Evolutionary conservation across 2,113 vertebrate genomes (phyloP).

Genomic region (Malaclemys terrapin): DNA sequence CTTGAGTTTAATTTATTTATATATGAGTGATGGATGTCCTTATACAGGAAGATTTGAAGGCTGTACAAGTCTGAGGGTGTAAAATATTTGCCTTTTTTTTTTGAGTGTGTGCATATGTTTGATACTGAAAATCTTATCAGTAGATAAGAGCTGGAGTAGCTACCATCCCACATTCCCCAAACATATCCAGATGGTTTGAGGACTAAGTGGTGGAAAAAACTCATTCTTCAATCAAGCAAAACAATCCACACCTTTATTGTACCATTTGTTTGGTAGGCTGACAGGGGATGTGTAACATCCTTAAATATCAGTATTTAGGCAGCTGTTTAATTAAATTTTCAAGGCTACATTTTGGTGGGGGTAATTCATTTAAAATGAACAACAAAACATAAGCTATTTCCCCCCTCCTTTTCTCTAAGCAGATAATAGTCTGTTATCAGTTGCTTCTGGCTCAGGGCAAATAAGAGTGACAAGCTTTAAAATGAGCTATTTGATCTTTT

Average conservation of each 20-base stretch:
- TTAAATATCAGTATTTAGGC: constrained; percentile 70
- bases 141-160: constrained; percentile 74
- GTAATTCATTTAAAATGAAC: constrained; percentile 73
- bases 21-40: not conserved
- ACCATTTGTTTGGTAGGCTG: constrained; percentile 79
- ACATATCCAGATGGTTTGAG: constrained; percentile 77
- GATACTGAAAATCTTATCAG: constrained; percentile 73
- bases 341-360: constrained; percentile 69
- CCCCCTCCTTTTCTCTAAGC: constrained; percentile 37
- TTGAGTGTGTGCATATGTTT: constrained; percentile 37
- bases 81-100: constrained; percentile 60
- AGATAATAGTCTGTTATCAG: constrained; percentile 71
- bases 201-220: constrained; percentile 67
- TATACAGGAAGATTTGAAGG: constrained; percentile 14
- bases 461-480: constrained; percentile 67
- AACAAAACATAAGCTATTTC: constrained; percentile 60
- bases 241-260: constrained; percentile 72
- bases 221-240: constrained; percentile 73
- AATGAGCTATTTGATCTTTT: constrained; percentile 64
- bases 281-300: constrained; percentile 62
- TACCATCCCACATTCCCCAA: constrained; percentile 77
- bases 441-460: constrained; percentile 70
- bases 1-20: not conserved
- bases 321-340: constrained; percentile 80
- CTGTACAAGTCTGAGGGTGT: constrained; percentile 31